phyloP scores from a whole-genome alignment of 2,888 invertebrate species.

The Helicoverpa assulta region DNA sequence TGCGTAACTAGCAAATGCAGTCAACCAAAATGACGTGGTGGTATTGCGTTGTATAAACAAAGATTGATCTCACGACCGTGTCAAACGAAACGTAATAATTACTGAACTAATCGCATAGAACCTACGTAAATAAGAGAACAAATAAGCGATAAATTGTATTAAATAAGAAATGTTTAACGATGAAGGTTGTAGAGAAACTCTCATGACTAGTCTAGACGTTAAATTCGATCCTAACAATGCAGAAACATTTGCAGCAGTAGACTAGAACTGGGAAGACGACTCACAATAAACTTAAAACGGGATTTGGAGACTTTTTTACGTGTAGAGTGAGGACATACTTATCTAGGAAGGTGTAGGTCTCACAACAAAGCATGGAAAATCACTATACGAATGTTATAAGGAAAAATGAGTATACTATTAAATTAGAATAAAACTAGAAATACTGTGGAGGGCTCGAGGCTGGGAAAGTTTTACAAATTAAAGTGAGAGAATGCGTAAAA shows the following conservation, averaged over 20 bases:
- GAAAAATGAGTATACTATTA: background rate
- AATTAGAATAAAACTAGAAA: conserved; percentile 8
- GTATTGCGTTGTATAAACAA: conserved; percentile 68
- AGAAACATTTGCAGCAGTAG: background rate
- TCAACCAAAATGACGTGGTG: conserved; percentile 66
- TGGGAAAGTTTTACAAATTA: conserved; percentile 34
- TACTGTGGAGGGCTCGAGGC: conserved; percentile 12
- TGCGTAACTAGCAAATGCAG: conserved; percentile 64
- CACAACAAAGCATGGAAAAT: background rate
- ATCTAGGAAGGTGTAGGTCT: background rate
- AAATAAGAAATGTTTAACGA: background rate
- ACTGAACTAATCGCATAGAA: conserved; percentile 22
- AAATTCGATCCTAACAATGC: background rate
- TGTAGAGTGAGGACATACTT: background rate
- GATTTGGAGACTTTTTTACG: background rate
- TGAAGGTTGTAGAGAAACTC: background rate
- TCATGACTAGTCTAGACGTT: background rate
- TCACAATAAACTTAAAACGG: too few relatives aligned
- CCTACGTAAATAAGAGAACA: background rate
- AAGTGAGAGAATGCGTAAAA: conserved; percentile 44
- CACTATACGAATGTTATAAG: background rate
- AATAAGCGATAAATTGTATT: background rate
- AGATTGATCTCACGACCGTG: conserved; percentile 70
- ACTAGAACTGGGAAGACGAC: too few relatives aligned
- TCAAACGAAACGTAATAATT: conserved; percentile 66